Base-by-base conservation (phyloP, 2,888 invertebrate genomes). In the Drosophila hamatofila region DNA sequence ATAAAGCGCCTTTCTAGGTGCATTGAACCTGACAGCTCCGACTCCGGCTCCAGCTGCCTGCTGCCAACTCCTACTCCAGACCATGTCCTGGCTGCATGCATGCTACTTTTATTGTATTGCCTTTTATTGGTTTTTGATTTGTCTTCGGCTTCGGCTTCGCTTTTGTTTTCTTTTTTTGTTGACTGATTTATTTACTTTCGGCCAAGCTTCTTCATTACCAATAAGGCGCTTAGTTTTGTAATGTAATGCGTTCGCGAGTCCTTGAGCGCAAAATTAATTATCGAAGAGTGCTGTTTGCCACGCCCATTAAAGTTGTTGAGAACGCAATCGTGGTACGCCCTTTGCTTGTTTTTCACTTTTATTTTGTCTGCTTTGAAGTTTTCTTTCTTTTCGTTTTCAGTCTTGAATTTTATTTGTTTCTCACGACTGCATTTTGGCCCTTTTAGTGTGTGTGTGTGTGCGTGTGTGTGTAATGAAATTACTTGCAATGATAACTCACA, bases 51-150 rank as follows among this genome's bases (percentile, higher is more conserved):
- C 35, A 39, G 30, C 16, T 16, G 4, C 41, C 30, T 39, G 21
- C 48, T 16, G 9, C 21, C 7, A 16, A 41, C 37, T 52, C 39
- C 30, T 54, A 25, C 33, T 35, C 33, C 12, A 3, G 6, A 3
- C 54, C 25, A 27, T 41, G 48, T 66, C 21, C 55, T 66, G 54
- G 57, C 41, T 30, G 48, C 76, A 74, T 76, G 60, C 59, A 54
- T 75, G 27, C 11, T 55, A 37, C 52, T 51, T 74, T 70, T 59
- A 76, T 80, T 80, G 81, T 76, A 83, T 82, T 79, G 74, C 70
- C 65, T 84, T 90, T 91, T 89, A 91, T 89, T 91, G 91, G 76
- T 77, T 85, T 87, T 81, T 82, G 90, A 88, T 88, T 83, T 78
- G 77, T 73, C 41, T 70, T 60, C 68, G 12, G 35, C 16, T 30